A percentile compares a stretch with the other conserved stretches of the same genome.
phyloP scores from a whole-genome alignment of 1,140 invertebrate species.

The Nebria ingens region DNA sequence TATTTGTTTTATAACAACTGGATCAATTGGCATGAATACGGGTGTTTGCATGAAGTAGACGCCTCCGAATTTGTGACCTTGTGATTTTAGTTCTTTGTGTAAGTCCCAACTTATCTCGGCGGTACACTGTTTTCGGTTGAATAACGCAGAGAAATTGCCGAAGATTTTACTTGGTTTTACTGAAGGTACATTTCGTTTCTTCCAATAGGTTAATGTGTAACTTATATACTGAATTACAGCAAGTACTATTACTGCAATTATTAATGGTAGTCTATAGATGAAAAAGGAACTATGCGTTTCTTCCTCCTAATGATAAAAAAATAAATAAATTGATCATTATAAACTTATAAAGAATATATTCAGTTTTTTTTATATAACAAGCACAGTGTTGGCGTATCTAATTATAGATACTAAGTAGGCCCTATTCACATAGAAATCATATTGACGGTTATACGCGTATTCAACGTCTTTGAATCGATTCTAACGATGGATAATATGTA shows the following conservation, averaged over 20 bases:
- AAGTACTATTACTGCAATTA: not conserved
- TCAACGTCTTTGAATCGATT: too few species aligned
- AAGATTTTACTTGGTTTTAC: constrained; percentile 23
- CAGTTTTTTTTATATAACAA: too few species aligned
- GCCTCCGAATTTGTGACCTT: constrained; percentile 1
- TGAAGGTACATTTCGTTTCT: constrained; percentile 18
- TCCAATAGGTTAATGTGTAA: constrained; percentile 19
- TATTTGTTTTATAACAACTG: not conserved
- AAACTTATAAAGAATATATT: too few species aligned
- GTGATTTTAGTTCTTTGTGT: constrained; percentile 7
- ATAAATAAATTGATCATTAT: too few species aligned
- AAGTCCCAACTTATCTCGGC: not conserved
- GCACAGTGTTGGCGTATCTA: too few species aligned
- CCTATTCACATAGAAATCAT: too few species aligned
- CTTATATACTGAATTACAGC: not conserved
- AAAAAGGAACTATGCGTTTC: too few species aligned
- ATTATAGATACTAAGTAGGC: too few species aligned
- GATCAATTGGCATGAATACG: not conserved
- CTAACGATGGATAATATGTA: too few species aligned
- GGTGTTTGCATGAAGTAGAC: not conserved
- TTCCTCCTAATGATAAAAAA: too few species aligned
- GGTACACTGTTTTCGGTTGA: constrained; percentile 9
- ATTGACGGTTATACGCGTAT: too few species aligned
- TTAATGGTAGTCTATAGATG: not conserved
- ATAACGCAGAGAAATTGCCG: constrained; percentile 22